phyloP scores from a whole-genome alignment of 2,797 vertebrate species.

The Austrolebias charrua region DNA sequence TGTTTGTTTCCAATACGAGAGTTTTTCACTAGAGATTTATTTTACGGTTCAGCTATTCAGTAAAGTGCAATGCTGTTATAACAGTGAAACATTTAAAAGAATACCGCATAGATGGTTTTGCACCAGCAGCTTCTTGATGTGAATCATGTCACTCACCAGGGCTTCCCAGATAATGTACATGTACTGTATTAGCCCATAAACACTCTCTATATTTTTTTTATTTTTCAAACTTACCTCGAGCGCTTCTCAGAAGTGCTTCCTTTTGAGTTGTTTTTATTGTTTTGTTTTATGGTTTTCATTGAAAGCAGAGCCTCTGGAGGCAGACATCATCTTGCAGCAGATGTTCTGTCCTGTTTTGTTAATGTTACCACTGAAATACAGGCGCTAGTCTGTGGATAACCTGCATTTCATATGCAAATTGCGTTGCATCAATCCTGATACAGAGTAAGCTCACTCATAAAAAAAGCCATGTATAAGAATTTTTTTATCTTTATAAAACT shows the following conservation, averaged over 20 bases:
- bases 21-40: slow-evolving; percentile 21
- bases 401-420: slow-evolving; percentile 39
- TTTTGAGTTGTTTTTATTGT: neutral
- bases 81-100: slow-evolving; percentile 14
- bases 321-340: slow-evolving; percentile 18
- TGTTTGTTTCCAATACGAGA: slow-evolving; percentile 29
- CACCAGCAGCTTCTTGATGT: slow-evolving; percentile 22
- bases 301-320: slow-evolving; percentile 52
- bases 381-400: slow-evolving; percentile 37
- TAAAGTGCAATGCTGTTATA: slow-evolving; percentile 34
- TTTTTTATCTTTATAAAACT: slow-evolving; percentile 26
- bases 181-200: neutral
- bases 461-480: slow-evolving; percentile 57
- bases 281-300: slow-evolving; percentile 14
- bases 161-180: slow-evolving; percentile 13
- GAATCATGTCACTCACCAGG: slow-evolving; percentile 19
- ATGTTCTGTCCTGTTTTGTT: slow-evolving; percentile 33
- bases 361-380: slow-evolving; percentile 33
- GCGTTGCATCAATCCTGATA: slow-evolving; percentile 25
- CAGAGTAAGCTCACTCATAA: slow-evolving; percentile 31
- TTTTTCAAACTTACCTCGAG: slow-evolving; percentile 36
- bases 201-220: too few species aligned
- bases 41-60: slow-evolving; percentile 23
- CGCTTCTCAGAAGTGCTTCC: slow-evolving; percentile 15
- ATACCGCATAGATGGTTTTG: slow-evolving; percentile 26